Conservation (phyloP, 2,113 vertebrate genomes). For the Merops nubicus region DNA sequence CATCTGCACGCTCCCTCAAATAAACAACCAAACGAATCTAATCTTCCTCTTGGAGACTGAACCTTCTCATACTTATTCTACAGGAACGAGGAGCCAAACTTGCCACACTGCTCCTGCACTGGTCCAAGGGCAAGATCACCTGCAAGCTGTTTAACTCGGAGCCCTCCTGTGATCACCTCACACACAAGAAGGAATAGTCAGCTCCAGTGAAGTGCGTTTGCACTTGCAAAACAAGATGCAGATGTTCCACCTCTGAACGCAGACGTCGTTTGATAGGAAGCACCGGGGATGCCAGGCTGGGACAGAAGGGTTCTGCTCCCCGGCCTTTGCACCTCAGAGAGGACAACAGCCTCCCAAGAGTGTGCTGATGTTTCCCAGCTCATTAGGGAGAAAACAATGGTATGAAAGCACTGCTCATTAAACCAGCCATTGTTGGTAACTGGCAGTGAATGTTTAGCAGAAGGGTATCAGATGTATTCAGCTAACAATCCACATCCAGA, state of each 20-base stretch:
- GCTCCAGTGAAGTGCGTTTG: not conserved
- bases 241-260: constrained; percentile 24
- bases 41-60: not conserved
- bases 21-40: constrained; percentile 5
- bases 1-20: not conserved
- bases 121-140: constrained; percentile 15
- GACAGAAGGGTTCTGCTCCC: not conserved
- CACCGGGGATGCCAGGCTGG: constrained; percentile 31
- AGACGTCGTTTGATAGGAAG: not conserved
- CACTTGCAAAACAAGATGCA: constrained; percentile 57
- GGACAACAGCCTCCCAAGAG: not conserved
- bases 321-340: not conserved
- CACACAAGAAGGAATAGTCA: not conserved
- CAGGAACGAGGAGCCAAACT: not conserved
- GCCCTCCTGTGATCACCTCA: not conserved
- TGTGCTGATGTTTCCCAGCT: constrained; percentile 8
- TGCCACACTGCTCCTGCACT: not conserved
- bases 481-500: not conserved
- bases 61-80: constrained; percentile 18
- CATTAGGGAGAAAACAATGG: constrained; percentile 11
- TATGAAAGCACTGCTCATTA: not conserved
- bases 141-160: not conserved
- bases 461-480: not conserved
- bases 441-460: not conserved
- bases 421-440: not conserved